Percentiles rank a stretch among this genome's conserved stretches.
Evolutionary conservation across 2,888 invertebrate genomes (phyloP).

Genomic region (Heliconius hortense): DNA sequence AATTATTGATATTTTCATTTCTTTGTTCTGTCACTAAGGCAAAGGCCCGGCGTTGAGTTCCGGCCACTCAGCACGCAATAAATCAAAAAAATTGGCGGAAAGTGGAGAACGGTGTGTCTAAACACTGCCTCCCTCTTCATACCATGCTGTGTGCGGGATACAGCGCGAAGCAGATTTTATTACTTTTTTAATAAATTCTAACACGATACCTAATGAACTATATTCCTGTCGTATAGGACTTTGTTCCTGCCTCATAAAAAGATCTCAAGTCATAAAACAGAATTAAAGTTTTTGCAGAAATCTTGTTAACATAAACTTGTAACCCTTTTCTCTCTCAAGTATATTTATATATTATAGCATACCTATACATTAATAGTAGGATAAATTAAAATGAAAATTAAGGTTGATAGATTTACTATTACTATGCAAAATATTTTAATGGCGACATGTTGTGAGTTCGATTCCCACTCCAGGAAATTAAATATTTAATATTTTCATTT

Average conservation of each 20-base stretch:
- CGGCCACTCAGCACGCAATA: no score
- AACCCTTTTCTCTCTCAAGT: not conserved
- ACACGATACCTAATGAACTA: not conserved
- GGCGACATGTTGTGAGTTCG: no score
- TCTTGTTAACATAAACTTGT: not conserved
- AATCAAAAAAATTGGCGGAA: no score
- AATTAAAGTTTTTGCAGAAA: not conserved
- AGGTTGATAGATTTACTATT: no score
- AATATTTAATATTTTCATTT: not conserved
- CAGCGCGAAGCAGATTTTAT: no score
- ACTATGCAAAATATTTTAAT: no score
- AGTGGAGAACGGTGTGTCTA: no score
- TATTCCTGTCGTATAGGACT: not conserved
- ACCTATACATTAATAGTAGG: not conserved
- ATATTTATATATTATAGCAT: not conserved
- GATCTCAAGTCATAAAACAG: not conserved
- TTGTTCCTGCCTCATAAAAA: not conserved
- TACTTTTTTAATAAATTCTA: not conserved
- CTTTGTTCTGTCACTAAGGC: no score
- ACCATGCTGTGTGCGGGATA: no score
- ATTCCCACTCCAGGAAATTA: not conserved
- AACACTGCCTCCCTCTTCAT: no score
- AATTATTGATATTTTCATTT: no score
- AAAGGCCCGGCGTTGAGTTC: no score
- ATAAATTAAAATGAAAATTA: not conserved